Conservation (phyloP, 2,113 vertebrate species). For the Hippopotamus amphibius region DNA sequence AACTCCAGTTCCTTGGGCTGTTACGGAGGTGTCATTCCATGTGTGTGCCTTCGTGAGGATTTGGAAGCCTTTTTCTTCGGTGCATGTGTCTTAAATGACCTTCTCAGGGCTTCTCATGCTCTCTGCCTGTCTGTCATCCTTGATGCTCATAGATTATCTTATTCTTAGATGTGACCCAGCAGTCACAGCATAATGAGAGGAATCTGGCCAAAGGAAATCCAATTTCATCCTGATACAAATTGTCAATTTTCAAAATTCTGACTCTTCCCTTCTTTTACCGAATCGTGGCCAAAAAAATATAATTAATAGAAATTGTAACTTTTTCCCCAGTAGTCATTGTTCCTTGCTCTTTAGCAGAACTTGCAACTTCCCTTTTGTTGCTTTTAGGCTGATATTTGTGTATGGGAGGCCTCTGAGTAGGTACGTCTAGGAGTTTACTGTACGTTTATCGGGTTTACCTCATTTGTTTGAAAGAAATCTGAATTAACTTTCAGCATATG, state of each 20-base stretch:
- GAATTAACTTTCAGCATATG: not conserved
- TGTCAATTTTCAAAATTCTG: not conserved
- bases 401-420: not conserved
- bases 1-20: not conserved
- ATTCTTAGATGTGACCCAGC: not conserved
- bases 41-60: fast-evolving
- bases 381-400: not conserved
- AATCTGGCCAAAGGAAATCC: not conserved
- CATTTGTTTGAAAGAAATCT: not conserved
- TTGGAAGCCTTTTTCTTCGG: not conserved
- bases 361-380: not conserved
- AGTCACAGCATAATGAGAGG: not conserved
- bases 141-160: fast-evolving
- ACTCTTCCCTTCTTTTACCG: not conserved
- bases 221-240: not conserved
- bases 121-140: too few species aligned
- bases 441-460: not conserved
- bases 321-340: not conserved
- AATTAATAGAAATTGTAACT: not conserved
- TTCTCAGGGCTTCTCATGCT: not conserved
- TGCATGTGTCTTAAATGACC: fast-evolving
- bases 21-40: fast-evolving
- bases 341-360: not conserved
- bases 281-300: not conserved
- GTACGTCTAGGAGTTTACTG: not conserved